phyloP scores from a whole-genome alignment of 2,113 vertebrate species.

The Lethenteron camtschaticum region DNA sequence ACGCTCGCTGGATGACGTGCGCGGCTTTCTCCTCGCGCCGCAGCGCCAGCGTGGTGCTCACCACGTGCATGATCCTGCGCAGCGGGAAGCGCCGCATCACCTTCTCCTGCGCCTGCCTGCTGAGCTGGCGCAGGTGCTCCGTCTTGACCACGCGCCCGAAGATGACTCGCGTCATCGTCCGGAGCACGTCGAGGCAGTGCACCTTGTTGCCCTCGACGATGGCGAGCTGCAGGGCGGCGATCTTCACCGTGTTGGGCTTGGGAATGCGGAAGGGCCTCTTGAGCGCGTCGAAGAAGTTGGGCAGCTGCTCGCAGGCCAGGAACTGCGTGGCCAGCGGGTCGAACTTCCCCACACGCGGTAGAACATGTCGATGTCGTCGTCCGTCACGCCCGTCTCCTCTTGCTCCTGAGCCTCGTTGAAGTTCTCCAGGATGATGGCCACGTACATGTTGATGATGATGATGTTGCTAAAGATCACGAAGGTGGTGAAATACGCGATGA shows the following conservation, averaged over 20 bases:
- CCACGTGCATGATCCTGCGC: conserved; percentile 12
- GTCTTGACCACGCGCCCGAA: conserved; percentile 8
- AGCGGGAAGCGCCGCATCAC: conserved; percentile 12
- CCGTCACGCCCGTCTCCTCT: conserved; percentile 9
- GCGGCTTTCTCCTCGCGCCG: conserved; percentile 14
- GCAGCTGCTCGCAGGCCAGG: conserved; percentile 7
- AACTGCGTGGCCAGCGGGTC: conserved; percentile 8
- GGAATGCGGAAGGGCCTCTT: conserved; percentile 8
- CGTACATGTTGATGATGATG: conserved; percentile 10
- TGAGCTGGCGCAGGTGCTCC: conserved; percentile 9
- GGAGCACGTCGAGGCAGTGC: background rate
- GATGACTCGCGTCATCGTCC: conserved; percentile 8
- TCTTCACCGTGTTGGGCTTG: conserved; percentile 9
- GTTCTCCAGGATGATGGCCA: conserved; percentile 10
- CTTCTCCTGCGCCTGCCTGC: conserved; percentile 9
- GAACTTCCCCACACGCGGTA: conserved; percentile 9
- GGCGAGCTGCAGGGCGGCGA: conserved; percentile 8
- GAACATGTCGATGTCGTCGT: conserved; percentile 11
- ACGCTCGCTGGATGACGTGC: conserved; percentile 16
- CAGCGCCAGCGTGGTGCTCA: conserved; percentile 10
- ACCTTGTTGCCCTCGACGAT: conserved; percentile 2
- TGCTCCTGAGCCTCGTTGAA: conserved; percentile 10
- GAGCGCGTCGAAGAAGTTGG: conserved; percentile 8
- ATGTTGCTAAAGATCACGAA: conserved; percentile 8
- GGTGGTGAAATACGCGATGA: conserved; percentile 7